phyloP scores from a whole-genome alignment of 2,797 vertebrate genomes.

The Scomberomorus guttatus region DNA sequence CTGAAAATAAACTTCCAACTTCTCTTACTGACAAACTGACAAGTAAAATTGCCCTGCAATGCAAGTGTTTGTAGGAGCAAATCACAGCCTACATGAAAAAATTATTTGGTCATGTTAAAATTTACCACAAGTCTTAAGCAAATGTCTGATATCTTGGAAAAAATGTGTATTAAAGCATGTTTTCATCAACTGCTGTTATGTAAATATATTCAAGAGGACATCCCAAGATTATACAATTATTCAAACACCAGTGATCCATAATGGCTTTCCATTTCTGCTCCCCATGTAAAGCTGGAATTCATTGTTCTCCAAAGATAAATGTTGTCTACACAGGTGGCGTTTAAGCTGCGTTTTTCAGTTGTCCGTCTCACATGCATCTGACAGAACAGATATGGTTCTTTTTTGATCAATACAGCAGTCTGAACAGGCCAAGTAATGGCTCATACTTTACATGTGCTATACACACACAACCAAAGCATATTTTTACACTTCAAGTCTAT shows the following conservation, averaged over 20 bases:
- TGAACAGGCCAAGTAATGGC: too few species aligned
- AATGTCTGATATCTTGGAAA: neutral
- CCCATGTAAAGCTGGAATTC: neutral
- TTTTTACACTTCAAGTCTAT: neutral
- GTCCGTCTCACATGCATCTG: too few species aligned
- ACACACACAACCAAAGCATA: neutral
- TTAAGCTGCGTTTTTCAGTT: neutral
- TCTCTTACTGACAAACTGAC: slow-evolving; percentile 10
- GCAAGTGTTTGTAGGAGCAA: neutral
- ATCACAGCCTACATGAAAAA: neutral
- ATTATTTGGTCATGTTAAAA: neutral
- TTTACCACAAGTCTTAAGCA: neutral
- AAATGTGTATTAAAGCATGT: neutral
- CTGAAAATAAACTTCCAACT: slow-evolving; percentile 2
- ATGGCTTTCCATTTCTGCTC: neutral
- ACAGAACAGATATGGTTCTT: neutral
- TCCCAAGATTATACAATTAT: neutral
- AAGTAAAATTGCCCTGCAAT: neutral
- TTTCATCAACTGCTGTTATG: too few species aligned
- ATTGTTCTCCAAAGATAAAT: neutral
- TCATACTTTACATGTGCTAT: too few species aligned
- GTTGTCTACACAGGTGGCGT: neutral
- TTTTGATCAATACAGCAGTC: neutral
- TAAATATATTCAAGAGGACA: neutral
- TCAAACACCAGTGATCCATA: neutral